Base-by-base conservation (phyloP, 2,888 invertebrate genomes). In the Druceiella hillmani region DNA sequence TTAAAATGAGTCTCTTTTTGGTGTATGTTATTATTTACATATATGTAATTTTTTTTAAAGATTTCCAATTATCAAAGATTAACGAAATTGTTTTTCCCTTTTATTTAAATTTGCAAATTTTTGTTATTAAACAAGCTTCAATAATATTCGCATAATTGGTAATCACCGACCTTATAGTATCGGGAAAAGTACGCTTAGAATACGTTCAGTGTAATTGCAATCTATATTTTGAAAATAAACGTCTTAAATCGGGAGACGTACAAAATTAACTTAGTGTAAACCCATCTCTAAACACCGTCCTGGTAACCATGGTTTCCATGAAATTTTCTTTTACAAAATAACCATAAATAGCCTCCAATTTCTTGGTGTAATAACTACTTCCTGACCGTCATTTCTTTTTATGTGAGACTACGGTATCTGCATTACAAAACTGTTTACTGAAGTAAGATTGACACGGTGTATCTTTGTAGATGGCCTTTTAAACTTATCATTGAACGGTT, bases 171-270 rank as follows among this genome's bases (percentile, higher is more conserved):
- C 22, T 20, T 20, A 20, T 20, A 9, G n/a, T 20, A 9, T 20
- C n/a, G 22, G 22, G 22, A 20, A 9, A 20, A 20, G 22, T 20
- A 7, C 6, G 22, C 22, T n/a, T n/a, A n/a, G n/a, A n/a, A n/a
- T n/a, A n/a, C n/a, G n/a, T n/a, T n/a, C n/a, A n/a, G n/a, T n/a
- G n/a, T n/a, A 20, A 20, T 20, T 20, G 22, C 6, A 20, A 20
- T 7, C 22, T 9, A 20, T 6, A 7, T 20, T 20, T 20, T 20
- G 22, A 6, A 9, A 20, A 20, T 9, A 20, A 20, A 20, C 22
- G 22, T 20, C 22, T 20, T 20, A 20, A 20, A 20, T 20, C n/a
- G 22, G 22, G n/a, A 20, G 22, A 20, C n/a, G 22, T 20, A 20
- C 22, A 7, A 20, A 20, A 20, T 20, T 6, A 20, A 20, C 22